Evolutionary conservation across 1,140 invertebrate genomes (phyloP).

Genomic region (Conopomorpha cramerella): DNA sequence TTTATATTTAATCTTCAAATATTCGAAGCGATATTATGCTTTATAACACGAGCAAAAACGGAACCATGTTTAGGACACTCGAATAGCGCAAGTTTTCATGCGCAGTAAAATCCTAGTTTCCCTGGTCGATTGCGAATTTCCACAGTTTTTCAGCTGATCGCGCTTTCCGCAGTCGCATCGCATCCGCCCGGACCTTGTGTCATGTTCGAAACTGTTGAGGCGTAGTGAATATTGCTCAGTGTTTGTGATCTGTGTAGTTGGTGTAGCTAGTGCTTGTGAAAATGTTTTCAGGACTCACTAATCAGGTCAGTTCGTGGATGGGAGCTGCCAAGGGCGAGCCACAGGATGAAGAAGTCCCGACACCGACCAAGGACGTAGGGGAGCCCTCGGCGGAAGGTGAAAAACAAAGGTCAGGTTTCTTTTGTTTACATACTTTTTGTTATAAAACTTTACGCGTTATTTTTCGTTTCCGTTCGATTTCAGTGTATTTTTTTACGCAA

Average conservation of each 20-base stretch:
- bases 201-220: conserved; percentile 48
- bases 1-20: too few relatives aligned
- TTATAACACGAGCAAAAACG: too few relatives aligned
- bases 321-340: conserved; percentile 71
- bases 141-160: conserved; percentile 57
- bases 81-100: conserved; percentile 52
- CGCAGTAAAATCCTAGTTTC: conserved; percentile 40
- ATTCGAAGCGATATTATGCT: too few relatives aligned
- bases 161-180: conserved; percentile 42
- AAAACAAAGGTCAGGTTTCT: conserved; percentile 39
- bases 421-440: conserved; percentile 8
- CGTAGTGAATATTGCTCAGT: conserved; percentile 36
- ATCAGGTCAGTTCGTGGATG: conserved; percentile 85
- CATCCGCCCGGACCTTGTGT: conserved; percentile 37
- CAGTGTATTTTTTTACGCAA: too few relatives aligned
- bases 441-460: conserved; percentile 4
- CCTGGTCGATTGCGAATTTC: conserved; percentile 52
- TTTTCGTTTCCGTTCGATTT: too few relatives aligned
- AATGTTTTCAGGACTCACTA: conserved; percentile 86
- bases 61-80: conserved; percentile 17
- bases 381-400: conserved; percentile 40
- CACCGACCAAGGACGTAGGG: conserved; percentile 68
- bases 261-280: conserved; percentile 49
- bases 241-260: conserved; percentile 42
- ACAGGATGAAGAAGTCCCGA: conserved; percentile 72